Conservation (phyloP, 2,113 vertebrate species). For the Oryctolagus cuniculus region DNA sequence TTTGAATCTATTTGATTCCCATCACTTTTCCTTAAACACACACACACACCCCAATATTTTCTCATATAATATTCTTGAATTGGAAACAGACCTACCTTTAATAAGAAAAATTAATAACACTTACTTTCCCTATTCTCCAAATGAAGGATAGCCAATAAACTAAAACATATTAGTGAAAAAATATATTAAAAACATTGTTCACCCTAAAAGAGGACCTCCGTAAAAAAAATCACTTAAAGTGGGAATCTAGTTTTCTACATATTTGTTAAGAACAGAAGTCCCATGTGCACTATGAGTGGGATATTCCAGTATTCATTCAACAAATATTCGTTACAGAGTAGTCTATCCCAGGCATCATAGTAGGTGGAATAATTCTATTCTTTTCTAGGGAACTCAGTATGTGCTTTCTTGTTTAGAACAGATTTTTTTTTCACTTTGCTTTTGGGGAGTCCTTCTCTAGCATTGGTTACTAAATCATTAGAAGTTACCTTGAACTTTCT, state of each 20-base stretch:
- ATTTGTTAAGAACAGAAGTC: constrained; percentile 43
- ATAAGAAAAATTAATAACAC: constrained; percentile 57
- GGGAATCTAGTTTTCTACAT: not conserved
- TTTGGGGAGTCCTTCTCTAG: constrained; percentile 4
- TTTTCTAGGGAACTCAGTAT: not conserved
- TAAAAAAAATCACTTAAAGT: constrained; percentile 56
- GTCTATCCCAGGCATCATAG: not conserved
- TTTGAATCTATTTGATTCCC: constrained; percentile 47
- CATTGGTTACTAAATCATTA: constrained; percentile 47
- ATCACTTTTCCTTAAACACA: constrained; percentile 57
- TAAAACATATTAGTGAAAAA: constrained; percentile 55
- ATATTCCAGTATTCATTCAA: constrained; percentile 16
- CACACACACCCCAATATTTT: not conserved
- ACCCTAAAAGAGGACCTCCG: constrained; percentile 31
- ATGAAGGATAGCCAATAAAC: constrained; percentile 43
- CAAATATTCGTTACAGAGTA: constrained; percentile 8
- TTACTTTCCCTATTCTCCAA: constrained; percentile 67
- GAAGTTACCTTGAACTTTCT: constrained; percentile 48
- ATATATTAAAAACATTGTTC: constrained; percentile 53
- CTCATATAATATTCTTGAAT: constrained; percentile 63
- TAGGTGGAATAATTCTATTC: not conserved
- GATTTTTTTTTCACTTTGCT: not conserved
- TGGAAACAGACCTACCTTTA: constrained; percentile 72
- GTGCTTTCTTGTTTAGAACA: constrained; percentile 59
- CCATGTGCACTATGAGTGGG: not conserved